phyloP scores from a whole-genome alignment of 2,888 invertebrate genomes.

The Augochlorella aurata region DNA sequence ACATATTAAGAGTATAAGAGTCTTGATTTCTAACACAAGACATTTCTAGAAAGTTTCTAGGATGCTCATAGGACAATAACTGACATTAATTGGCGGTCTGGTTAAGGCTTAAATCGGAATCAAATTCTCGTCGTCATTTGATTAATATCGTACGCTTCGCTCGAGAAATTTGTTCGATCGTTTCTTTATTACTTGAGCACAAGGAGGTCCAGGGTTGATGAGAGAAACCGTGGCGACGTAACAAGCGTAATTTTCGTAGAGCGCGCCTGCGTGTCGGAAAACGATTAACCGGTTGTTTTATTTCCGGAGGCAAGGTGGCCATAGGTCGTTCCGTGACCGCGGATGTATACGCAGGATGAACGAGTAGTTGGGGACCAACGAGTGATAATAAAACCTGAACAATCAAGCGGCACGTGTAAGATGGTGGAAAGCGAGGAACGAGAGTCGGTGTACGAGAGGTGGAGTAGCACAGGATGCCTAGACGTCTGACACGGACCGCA shows the following conservation, averaged over 20 bases:
- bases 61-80: too few species aligned
- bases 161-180: too few species aligned
- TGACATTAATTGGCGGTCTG: too few species aligned
- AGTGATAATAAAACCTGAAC: conserved; percentile 79
- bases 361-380: conserved; percentile 66
- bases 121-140: too few species aligned
- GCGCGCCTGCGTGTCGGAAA: conserved; percentile 26
- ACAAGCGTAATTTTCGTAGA: not conserved
- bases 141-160: too few species aligned
- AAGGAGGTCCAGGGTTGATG: not conserved
- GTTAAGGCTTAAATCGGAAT: too few species aligned
- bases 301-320: conserved; percentile 29
- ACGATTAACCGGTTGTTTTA: conserved; percentile 56
- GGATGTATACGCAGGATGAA: conserved; percentile 52
- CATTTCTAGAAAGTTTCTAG: too few species aligned
- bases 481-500: conserved; percentile 52
- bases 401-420: conserved; percentile 74
- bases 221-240: not conserved
- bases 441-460: conserved; percentile 43
- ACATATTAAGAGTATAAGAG: too few species aligned
- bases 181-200: too few species aligned
- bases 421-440: conserved; percentile 54
- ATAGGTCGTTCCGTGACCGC: conserved; percentile 51
- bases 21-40: too few species aligned
- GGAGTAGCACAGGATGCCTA: conserved; percentile 33